Percentiles rank a stretch among this genome's conserved stretches.
phyloP scores from a whole-genome alignment of 2,113 vertebrate species.

The Elaphurus davidianus region DNA sequence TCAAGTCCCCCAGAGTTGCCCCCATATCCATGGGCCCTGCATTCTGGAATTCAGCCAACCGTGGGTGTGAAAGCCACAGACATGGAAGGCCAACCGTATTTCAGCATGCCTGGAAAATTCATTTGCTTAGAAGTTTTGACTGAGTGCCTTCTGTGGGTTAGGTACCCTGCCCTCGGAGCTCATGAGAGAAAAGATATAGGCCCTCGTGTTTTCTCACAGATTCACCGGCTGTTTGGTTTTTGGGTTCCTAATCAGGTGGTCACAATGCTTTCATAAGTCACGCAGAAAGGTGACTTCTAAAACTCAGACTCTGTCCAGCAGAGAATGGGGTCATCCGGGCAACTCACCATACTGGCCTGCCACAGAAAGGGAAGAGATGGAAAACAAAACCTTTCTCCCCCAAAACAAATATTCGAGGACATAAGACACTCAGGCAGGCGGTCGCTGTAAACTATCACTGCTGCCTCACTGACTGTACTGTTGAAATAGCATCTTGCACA shows the following conservation, averaged over 20 bases:
- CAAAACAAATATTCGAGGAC: neutral
- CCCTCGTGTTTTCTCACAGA: neutral
- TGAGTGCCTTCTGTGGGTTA: rapidly evolving
- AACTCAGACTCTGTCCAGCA: neutral
- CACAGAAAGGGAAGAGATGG: neutral
- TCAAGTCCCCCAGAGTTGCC: no score
- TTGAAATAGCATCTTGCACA: neutral
- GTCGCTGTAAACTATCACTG: neutral
- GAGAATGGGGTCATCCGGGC: neutral
- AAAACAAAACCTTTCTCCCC: neutral
- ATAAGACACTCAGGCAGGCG: rapidly evolving
- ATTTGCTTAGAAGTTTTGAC: neutral
- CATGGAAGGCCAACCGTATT: neutral
- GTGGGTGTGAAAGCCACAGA: neutral
- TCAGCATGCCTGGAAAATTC: slow-evolving; percentile 24
- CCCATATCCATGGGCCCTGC: neutral
- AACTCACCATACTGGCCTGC: neutral
- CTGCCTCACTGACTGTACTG: neutral
- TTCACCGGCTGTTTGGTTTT: slow-evolving; percentile 21
- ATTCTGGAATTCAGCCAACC: neutral
- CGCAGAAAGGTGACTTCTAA: neutral
- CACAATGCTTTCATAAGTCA: neutral
- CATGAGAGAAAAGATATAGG: rapidly evolving
- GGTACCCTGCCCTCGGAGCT: no score
- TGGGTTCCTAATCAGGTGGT: neutral